Evolutionary conservation across 2,113 vertebrate genomes (phyloP).

Genomic region (Phalacrocorax aristotelis): DNA sequence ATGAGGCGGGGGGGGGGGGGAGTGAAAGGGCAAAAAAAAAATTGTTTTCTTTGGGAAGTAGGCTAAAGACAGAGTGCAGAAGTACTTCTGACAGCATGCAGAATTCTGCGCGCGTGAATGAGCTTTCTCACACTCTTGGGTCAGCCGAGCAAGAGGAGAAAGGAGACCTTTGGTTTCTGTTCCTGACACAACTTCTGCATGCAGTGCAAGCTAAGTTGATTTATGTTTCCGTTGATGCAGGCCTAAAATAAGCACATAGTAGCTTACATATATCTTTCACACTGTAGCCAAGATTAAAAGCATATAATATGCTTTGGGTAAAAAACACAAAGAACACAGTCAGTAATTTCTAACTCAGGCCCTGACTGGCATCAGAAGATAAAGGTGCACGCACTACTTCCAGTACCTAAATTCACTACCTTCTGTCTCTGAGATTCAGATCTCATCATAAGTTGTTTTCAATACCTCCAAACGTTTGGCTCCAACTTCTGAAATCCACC

Average conservation of each 20-base stretch:
- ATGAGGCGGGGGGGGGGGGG: background rate
- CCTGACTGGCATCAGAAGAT: background rate
- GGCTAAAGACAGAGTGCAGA: background rate
- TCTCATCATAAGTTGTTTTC: background rate
- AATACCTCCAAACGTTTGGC: background rate
- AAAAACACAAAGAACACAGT: background rate
- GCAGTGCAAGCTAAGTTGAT: background rate
- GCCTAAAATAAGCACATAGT: background rate
- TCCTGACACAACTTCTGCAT: background rate
- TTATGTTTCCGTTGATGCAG: background rate
- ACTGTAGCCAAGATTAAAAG: background rate
- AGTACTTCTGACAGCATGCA: background rate
- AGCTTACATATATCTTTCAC: background rate
- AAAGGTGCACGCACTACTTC: accelerated
- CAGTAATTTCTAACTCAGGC: background rate
- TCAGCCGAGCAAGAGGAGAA: background rate
- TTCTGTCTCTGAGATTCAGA: background rate
- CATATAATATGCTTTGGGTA: background rate
- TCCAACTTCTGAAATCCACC: background rate
- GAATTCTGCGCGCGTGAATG: background rate
- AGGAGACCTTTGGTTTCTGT: constrained; percentile 1
- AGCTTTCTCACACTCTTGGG: background rate
- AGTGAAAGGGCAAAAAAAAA: too few relatives aligned
- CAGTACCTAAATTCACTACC: background rate
- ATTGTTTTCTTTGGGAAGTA: background rate